Percentiles rank a stretch among this genome's conserved stretches.
Evolutionary conservation across 2,113 vertebrate species (phyloP).

Genomic region (Balaeniceps rex): DNA sequence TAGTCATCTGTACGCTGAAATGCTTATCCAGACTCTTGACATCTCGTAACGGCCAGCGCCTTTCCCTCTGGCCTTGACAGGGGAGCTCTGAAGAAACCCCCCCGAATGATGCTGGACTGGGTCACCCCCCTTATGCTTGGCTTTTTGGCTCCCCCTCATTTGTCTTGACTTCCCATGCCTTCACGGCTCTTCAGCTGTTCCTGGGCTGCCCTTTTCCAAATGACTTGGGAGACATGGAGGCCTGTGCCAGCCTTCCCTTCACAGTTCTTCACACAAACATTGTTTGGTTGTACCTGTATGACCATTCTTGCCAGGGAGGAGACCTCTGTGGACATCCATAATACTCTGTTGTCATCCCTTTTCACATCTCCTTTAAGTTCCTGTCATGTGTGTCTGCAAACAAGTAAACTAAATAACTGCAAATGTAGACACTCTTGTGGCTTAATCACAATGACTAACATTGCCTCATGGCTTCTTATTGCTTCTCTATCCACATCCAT

Average conservation of each 20-base stretch:
- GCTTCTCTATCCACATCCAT: not conserved
- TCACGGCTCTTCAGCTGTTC: not conserved
- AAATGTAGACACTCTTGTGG: not conserved
- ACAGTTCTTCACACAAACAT: not conserved
- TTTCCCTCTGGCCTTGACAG: not conserved
- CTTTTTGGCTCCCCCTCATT: not conserved
- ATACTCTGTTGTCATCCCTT: not conserved
- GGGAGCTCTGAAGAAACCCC: not conserved
- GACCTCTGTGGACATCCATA: not conserved
- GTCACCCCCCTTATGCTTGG: not conserved
- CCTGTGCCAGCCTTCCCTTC: not conserved
- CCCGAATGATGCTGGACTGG: not conserved
- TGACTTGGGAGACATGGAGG: not conserved
- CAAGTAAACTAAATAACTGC: slow-evolving; percentile 11
- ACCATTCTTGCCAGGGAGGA: not conserved
- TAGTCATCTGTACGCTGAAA: not conserved
- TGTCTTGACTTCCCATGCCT: not conserved
- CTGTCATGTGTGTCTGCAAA: not conserved
- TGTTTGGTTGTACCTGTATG: not conserved
- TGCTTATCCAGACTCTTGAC: not conserved
- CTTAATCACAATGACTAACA: slow-evolving; percentile 19
- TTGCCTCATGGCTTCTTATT: slow-evolving; percentile 16
- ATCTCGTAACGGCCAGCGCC: not conserved
- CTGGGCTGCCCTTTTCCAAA: not conserved
- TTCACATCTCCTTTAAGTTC: not conserved